phyloP scores from a whole-genome alignment of 2,888 invertebrate genomes.

The Eremobia ochroleuca region DNA sequence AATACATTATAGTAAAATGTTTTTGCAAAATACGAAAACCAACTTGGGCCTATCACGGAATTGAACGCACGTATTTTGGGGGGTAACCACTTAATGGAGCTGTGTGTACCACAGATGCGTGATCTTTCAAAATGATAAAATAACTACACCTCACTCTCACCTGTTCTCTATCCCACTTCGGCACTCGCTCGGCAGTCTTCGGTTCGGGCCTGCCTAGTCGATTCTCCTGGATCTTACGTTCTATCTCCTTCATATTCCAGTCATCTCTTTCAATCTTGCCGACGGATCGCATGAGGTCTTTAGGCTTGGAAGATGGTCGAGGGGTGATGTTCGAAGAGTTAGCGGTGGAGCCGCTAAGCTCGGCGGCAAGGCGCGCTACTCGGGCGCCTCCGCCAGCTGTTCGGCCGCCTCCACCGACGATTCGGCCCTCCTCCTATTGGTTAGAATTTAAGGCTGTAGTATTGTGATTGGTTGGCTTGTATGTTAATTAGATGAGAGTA shows the following conservation, averaged over 20 bases:
- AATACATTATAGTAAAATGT: too few relatives aligned
- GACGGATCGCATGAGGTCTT: constrained; percentile 96
- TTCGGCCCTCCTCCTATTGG: constrained; percentile 83
- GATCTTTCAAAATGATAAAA: background rate
- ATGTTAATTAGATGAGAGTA: background rate
- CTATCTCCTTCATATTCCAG: constrained; percentile 97
- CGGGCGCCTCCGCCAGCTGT: constrained; percentile 80
- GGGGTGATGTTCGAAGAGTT: constrained; percentile 90
- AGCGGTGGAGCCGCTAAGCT: constrained; percentile 92
- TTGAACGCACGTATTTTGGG: too few relatives aligned
- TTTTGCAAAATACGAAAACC: too few relatives aligned
- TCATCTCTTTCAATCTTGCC: constrained; percentile 97
- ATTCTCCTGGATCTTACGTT: constrained; percentile 96
- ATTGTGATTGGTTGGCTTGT: constrained; percentile 4
- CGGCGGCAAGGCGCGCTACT: constrained; percentile 92
- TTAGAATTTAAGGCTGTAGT: constrained; percentile 37
- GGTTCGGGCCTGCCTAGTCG: constrained; percentile 92
- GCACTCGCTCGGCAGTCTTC: constrained; percentile 94
- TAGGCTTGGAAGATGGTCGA: constrained; percentile 92
- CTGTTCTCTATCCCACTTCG: constrained; percentile 97
- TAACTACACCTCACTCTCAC: constrained; percentile 73
- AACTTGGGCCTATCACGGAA: too few relatives aligned
- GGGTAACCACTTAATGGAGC: too few relatives aligned
- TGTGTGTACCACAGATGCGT: background rate
- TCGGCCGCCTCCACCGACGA: constrained; percentile 81